Percentiles rank a stretch among this genome's conserved stretches.
phyloP scores from a whole-genome alignment of 2,113 vertebrate genomes.

The Syngnathoides biaculeatus region DNA sequence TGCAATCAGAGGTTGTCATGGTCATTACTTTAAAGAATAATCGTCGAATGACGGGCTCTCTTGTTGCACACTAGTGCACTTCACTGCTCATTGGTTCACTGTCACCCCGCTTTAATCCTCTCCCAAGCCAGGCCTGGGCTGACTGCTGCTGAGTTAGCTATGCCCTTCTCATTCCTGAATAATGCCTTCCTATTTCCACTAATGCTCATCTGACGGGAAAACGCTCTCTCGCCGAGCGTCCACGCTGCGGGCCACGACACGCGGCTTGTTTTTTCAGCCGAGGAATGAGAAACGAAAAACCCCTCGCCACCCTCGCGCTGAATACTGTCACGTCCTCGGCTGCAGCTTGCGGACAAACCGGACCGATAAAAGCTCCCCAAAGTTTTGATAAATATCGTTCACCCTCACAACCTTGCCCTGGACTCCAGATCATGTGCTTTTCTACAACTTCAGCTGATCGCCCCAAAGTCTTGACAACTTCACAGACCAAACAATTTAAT shows the following conservation, averaged over 20 bases:
- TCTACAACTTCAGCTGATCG: not conserved
- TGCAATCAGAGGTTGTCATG: not conserved
- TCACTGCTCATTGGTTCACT: conserved; percentile 56
- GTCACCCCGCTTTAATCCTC: conserved; percentile 64
- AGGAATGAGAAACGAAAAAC: conserved; percentile 3
- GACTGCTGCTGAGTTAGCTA: conserved; percentile 56
- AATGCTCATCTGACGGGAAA: conserved; percentile 46
- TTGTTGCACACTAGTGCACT: conserved; percentile 35
- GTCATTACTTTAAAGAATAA: not conserved
- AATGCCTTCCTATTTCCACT: conserved; percentile 43
- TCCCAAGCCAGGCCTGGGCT: conserved; percentile 36
- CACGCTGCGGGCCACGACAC: conserved; percentile 17
- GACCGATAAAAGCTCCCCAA: not conserved
- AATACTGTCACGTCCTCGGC: too few relatives aligned
- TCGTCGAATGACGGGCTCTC: conserved; percentile 21
- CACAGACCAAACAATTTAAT: not conserved
- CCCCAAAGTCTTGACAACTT: not conserved
- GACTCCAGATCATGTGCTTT: not conserved
- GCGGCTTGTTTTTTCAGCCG: conserved; percentile 10
- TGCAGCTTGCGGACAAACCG: too few relatives aligned
- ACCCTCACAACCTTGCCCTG: not conserved
- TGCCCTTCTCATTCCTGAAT: conserved; percentile 36
- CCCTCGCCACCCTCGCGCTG: not conserved
- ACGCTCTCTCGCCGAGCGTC: conserved; percentile 18
- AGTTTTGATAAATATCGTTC: not conserved